Conservation (phyloP, 2,113 vertebrate genomes). For the Urocolius indicus region DNA sequence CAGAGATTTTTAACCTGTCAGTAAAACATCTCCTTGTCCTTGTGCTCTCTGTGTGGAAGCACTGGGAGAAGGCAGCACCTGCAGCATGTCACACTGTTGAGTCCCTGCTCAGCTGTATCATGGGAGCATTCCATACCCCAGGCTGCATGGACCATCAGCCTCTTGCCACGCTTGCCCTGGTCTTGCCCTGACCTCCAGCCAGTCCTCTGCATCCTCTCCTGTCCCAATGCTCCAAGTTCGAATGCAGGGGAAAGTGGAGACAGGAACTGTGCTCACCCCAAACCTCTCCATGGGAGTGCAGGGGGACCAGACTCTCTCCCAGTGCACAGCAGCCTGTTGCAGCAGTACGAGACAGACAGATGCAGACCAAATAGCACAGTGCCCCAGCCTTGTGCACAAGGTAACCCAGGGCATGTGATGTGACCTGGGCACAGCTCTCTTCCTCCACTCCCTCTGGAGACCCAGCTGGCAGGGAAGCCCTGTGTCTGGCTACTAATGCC, state of each 20-base stretch:
- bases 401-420: background rate
- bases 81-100: rapidly evolving
- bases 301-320: background rate
- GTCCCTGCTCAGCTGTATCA: rapidly evolving
- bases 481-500: constrained; percentile 71
- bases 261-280: background rate
- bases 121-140: rapidly evolving
- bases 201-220: background rate
- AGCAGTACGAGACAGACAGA: background rate
- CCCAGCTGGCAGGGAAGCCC: constrained; percentile 60
- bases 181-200: background rate
- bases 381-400: rapidly evolving
- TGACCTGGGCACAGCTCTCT: constrained; percentile 22
- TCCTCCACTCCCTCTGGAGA: constrained; percentile 16
- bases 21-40: background rate
- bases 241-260: background rate
- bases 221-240: rapidly evolving
- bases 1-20: background rate
- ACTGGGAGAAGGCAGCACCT: background rate
- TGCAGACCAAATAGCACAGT: background rate
- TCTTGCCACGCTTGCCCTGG: background rate
- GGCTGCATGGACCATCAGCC: background rate
- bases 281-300: background rate
- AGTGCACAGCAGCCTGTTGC: background rate
- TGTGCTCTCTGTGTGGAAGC: rapidly evolving